A percentile compares a stretch with the other conserved stretches of the same genome.
Conservation (phyloP, 2,888 invertebrate genomes). For the Drosophila yooni region DNA sequence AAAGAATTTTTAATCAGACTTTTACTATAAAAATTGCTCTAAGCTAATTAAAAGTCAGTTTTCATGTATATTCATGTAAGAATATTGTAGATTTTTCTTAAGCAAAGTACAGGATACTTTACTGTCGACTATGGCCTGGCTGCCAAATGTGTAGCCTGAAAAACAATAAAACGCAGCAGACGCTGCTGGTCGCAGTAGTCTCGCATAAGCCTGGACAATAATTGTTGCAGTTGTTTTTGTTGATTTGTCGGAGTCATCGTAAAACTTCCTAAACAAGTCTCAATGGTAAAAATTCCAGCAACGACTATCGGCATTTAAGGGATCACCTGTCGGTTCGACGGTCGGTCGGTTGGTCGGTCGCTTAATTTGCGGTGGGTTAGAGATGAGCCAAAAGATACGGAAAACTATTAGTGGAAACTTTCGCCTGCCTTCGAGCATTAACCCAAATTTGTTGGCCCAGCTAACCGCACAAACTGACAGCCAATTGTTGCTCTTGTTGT, state of each 20-base stretch:
- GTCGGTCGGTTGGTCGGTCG: neutral
- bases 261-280: conserved; percentile 71
- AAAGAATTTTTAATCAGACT: neutral
- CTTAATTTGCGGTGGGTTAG: neutral
- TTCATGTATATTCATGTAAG: neutral
- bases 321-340: conserved; percentile 77
- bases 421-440: conserved; percentile 60
- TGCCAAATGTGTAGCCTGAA: neutral
- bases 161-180: conserved; percentile 60
- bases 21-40: neutral
- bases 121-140: neutral
- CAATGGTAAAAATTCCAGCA: conserved; percentile 73
- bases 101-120: conserved; percentile 5
- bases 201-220: conserved; percentile 42
- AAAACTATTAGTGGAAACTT: conserved; percentile 41
- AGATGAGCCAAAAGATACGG: conserved; percentile 8
- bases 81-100: neutral
- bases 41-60: neutral
- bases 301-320: conserved; percentile 71
- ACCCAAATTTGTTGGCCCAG: conserved; percentile 67
- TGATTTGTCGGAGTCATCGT: conserved; percentile 53
- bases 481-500: conserved; percentile 14
- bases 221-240: conserved; percentile 43
- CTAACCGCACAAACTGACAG: conserved; percentile 32
- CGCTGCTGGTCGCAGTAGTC: conserved; percentile 19